Conservation (phyloP, 2,888 invertebrate genomes). For the Plebejus anna region DNA sequence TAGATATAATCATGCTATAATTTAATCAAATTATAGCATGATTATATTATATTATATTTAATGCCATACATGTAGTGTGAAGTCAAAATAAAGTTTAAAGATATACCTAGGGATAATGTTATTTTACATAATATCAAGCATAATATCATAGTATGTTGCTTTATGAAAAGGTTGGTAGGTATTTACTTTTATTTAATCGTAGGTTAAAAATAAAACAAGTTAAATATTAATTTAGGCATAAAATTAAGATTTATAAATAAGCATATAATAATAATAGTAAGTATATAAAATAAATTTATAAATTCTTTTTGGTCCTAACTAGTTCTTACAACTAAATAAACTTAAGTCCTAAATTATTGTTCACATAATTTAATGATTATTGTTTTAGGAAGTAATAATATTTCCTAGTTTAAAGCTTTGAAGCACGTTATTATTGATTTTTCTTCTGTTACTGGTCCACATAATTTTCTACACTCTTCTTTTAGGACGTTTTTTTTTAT, state of each 20-base stretch:
- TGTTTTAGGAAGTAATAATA: not conserved
- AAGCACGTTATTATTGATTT: not conserved
- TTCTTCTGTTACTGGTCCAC: not conserved
- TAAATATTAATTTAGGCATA: not conserved
- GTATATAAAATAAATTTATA: slow-evolving; percentile 6
- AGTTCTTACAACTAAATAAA: not conserved
- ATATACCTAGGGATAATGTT: too few species aligned
- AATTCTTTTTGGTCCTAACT: not conserved
- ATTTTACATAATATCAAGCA: too few species aligned
- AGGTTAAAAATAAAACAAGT: not conserved
- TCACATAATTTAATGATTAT: not conserved
- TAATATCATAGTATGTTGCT: too few species aligned
- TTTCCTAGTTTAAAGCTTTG: not conserved
- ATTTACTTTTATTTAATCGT: not conserved
- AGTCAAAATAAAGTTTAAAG: too few species aligned
- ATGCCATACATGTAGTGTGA: too few species aligned
- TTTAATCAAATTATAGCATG: too few species aligned
- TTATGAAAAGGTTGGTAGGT: too few species aligned
- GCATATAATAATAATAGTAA: not conserved
- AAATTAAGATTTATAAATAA: not conserved
- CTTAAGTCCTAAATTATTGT: not conserved
- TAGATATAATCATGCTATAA: too few species aligned
- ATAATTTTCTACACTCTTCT: not conserved
- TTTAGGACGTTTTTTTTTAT: slow-evolving; percentile 35
- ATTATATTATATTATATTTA: too few species aligned